These are phyloP conservation scores for Pseudomyrmex gracilis DNA, from an alignment of 1,140 invertebrate genomes.

Conservation along the genomic window DNA sequence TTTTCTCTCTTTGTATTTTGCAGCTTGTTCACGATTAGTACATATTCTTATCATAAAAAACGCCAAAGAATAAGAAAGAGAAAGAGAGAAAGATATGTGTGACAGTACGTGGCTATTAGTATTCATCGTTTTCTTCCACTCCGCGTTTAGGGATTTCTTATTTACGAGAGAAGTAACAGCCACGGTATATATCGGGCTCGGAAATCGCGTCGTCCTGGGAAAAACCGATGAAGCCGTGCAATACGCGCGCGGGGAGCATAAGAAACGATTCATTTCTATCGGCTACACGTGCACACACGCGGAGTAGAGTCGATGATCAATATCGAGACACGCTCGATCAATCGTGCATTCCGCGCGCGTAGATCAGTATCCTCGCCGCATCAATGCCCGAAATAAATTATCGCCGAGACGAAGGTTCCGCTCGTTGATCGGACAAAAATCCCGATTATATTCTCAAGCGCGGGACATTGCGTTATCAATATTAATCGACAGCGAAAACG, in stretches of 20 bases:
- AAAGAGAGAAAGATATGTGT: not conserved
- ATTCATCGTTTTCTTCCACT: slow-evolving; percentile 68
- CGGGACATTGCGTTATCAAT: not conserved
- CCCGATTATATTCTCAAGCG: too few relatives aligned
- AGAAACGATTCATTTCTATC: slow-evolving; percentile 61
- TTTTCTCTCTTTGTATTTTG: not conserved
- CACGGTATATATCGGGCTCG: slow-evolving; percentile 50
- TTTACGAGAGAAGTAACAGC: slow-evolving; percentile 29
- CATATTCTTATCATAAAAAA: slow-evolving; percentile 15
- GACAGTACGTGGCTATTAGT: slow-evolving; percentile 62
- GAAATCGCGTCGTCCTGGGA: slow-evolving; percentile 68
- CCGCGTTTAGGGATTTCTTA: slow-evolving; percentile 36
- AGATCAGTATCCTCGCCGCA: too few relatives aligned
- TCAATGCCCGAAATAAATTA: slow-evolving; percentile 38
- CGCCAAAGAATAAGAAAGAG: not conserved
- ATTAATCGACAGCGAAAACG: not conserved
- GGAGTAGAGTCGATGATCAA: not conserved
- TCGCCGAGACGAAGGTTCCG: not conserved
- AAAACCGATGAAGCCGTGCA: slow-evolving; percentile 58
- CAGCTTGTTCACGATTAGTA: not conserved
- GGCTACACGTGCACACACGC: slow-evolving; percentile 40
- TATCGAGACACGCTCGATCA: slow-evolving; percentile 15
- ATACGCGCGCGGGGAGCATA: slow-evolving; percentile 44
- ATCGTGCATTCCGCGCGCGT: slow-evolving; percentile 51
- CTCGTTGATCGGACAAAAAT: not conserved